These are phyloP conservation scores for Acipenser oxyrinchus DNA, from an alignment of 2,797 vertebrate genomes.

Conservation along the genomic window DNA sequence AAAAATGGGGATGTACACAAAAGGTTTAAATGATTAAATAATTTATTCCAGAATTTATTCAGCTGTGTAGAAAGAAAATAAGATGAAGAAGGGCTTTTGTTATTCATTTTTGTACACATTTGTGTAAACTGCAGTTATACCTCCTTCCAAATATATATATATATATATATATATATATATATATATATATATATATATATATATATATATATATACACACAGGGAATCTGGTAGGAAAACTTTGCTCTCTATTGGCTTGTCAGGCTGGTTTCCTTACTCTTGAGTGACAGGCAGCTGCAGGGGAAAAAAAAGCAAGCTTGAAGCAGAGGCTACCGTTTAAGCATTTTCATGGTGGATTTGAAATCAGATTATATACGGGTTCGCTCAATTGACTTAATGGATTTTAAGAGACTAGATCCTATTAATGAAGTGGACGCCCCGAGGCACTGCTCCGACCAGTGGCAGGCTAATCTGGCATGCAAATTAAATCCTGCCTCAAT, in stretches of 20 bases:
- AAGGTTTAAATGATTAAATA: too few relatives aligned
- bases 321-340: constrained; percentile 56
- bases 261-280: constrained; percentile 9
- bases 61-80: too few relatives aligned
- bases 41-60: too few relatives aligned
- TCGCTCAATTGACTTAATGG: constrained; percentile 95
- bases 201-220: neutral
- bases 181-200: neutral
- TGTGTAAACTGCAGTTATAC: too few relatives aligned
- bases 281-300: constrained; percentile 34
- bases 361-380: constrained; percentile 93
- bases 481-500: constrained; percentile 98
- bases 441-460: constrained; percentile 80
- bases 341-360: constrained; percentile 78
- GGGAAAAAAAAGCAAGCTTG: constrained; percentile 29
- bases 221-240: neutral
- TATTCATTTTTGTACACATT: too few relatives aligned
- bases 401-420: constrained; percentile 95
- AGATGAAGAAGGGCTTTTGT: too few relatives aligned
- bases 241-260: constrained; percentile 9
- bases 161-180: neutral
- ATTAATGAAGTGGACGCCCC: constrained; percentile 92
- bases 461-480: constrained; percentile 97
- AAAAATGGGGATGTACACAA: too few relatives aligned
- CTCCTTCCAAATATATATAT: neutral